Evolutionary conservation across 2,113 vertebrate species (phyloP).

Genomic region (Barbus barbus): DNA sequence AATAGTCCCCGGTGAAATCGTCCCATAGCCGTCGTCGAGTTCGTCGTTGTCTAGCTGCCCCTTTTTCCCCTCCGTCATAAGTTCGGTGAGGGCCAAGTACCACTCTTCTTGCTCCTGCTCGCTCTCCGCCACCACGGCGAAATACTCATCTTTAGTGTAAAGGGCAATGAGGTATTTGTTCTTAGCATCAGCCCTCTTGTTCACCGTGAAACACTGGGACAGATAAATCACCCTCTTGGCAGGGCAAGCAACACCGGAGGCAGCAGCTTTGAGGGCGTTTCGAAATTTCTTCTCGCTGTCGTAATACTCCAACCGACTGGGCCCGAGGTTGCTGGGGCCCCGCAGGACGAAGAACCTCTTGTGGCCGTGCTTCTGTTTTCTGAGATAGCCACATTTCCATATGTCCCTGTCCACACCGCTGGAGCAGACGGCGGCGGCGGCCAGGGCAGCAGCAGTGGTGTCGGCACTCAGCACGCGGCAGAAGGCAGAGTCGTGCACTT

Average conservation of each 20-base stretch:
- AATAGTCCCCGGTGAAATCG: conserved; percentile 74
- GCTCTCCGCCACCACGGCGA: conserved; percentile 92
- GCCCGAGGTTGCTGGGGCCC: conserved; percentile 74
- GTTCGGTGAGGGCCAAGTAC: conserved; percentile 86
- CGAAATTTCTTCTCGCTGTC: conserved; percentile 98
- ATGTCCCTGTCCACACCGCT: conserved; percentile 74
- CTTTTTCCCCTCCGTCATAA: conserved; percentile 86
- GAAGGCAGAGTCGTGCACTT: conserved; percentile 60
- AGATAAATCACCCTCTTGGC: conserved; percentile 87
- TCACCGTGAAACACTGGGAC: conserved; percentile 93
- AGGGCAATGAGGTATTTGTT: conserved; percentile 98
- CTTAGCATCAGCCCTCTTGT: conserved; percentile 95
- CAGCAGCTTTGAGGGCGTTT: conserved; percentile 82
- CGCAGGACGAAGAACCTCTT: conserved; percentile 93
- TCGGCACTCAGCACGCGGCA: conserved; percentile 57
- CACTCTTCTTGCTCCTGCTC: conserved; percentile 95
- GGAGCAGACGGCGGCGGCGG: conserved; percentile 55
- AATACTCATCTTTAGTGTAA: conserved; percentile 98
- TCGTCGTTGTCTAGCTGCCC: conserved; percentile 81
- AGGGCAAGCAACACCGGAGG: conserved; percentile 59
- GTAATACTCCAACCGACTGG: conserved; percentile 93
- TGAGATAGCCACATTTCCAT: conserved; percentile 93
- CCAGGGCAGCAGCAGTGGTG: conserved; percentile 60
- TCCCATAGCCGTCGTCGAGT: conserved; percentile 84
- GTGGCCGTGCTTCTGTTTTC: conserved; percentile 96